A percentile compares a stretch with the other conserved stretches of the same genome.
Conservation (phyloP, 1,140 invertebrate species). For the Drosophila setifemur region DNA sequence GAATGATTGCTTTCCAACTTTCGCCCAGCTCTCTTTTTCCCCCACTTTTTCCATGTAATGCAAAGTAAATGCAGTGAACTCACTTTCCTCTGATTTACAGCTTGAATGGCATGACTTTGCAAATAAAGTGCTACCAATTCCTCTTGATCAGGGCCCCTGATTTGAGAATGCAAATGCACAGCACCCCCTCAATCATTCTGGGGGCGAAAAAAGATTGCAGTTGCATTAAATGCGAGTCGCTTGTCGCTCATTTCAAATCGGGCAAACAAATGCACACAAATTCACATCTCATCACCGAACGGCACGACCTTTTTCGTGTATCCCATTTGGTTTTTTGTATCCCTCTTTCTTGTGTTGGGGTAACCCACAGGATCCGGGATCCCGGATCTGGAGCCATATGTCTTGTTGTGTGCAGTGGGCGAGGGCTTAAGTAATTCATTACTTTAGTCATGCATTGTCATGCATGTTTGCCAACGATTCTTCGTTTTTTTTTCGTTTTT, state of each 20-base stretch:
- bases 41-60: slow-evolving; percentile 14
- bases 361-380: slow-evolving; percentile 14
- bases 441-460: slow-evolving; percentile 79
- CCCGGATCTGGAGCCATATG: slow-evolving; percentile 27
- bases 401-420: slow-evolving; percentile 34
- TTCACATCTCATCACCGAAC: slow-evolving; percentile 59
- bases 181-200: slow-evolving; percentile 28
- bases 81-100: slow-evolving; percentile 35
- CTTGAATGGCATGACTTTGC: slow-evolving; percentile 43
- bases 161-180: slow-evolving; percentile 56
- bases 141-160: slow-evolving; percentile 45
- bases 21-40: not conserved
- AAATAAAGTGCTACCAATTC: slow-evolving; percentile 48
- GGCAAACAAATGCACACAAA: slow-evolving; percentile 64
- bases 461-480: slow-evolving; percentile 70
- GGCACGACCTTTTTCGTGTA: slow-evolving; percentile 68
- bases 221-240: slow-evolving; percentile 54
- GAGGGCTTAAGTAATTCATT: slow-evolving; percentile 76
- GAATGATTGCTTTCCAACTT: slow-evolving; percentile 14
- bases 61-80: slow-evolving; percentile 16
- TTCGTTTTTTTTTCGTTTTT: not conserved
- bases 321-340: slow-evolving; percentile 13
- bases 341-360: slow-evolving; percentile 6
- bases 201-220: slow-evolving; percentile 16
- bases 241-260: slow-evolving; percentile 72